Conservation (phyloP, 1,140 invertebrate genomes). For the Bilobella aurantiaca region DNA sequence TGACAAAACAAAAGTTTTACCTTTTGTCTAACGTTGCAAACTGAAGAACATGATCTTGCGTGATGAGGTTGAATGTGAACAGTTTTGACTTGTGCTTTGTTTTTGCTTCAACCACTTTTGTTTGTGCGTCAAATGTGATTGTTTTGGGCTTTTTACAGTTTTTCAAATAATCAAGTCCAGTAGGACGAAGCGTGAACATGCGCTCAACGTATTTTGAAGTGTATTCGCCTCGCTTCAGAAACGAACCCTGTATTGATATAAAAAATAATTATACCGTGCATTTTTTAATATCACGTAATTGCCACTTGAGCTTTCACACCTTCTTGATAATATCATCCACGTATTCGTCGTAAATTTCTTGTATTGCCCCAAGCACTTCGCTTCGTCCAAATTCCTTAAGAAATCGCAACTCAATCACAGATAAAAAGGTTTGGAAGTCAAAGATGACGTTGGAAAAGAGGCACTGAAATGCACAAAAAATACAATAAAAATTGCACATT, state of each 20-base stretch:
- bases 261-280: neutral
- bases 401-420: slow-evolving; percentile 32
- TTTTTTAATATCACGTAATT: neutral
- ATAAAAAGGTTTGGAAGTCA: slow-evolving; percentile 33
- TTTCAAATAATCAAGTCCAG: slow-evolving; percentile 62
- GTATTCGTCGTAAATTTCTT: slow-evolving; percentile 64
- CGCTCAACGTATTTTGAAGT: slow-evolving; percentile 63
- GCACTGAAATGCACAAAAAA: too few relatives aligned
- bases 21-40: slow-evolving; percentile 39
- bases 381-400: slow-evolving; percentile 42
- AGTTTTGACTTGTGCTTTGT: slow-evolving; percentile 46
- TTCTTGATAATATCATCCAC: slow-evolving; percentile 73
- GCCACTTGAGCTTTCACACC: slow-evolving; percentile 40
- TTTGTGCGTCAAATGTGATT: slow-evolving; percentile 53
- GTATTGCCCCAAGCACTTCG: slow-evolving; percentile 57
- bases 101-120: slow-evolving; percentile 51
- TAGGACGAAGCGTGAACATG: slow-evolving; percentile 66
- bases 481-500: too few relatives aligned
- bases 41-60: slow-evolving; percentile 56
- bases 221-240: slow-evolving; percentile 61
- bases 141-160: slow-evolving; percentile 56
- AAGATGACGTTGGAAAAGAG: slow-evolving; percentile 34
- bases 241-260: slow-evolving; percentile 46
- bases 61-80: slow-evolving; percentile 48
- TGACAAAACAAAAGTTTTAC: slow-evolving; percentile 9